Conservation (phyloP, 2,797 vertebrate species). For the Margarornis squamiger region DNA sequence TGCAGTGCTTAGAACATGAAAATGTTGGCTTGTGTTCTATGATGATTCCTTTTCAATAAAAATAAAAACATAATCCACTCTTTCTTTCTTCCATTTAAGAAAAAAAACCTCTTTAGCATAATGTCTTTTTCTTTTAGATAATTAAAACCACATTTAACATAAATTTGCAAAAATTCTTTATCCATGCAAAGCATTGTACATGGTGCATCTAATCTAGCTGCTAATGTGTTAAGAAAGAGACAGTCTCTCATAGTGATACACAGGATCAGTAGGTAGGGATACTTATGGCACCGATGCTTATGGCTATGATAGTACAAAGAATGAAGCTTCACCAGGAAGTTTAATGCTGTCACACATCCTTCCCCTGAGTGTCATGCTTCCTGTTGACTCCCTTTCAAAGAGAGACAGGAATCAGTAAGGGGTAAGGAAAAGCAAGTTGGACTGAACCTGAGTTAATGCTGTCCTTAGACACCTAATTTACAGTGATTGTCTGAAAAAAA, state of each 20-base stretch:
- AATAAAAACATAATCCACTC: background rate
- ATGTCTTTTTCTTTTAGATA: background rate
- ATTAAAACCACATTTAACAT: background rate
- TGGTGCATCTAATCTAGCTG: background rate
- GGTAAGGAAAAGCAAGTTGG: background rate
- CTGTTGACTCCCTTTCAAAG: constrained; percentile 38
- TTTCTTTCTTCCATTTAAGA: background rate
- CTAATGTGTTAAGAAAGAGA: background rate
- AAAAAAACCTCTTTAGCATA: background rate
- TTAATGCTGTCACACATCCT: constrained; percentile 42
- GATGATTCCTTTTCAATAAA: background rate
- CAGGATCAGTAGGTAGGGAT: background rate
- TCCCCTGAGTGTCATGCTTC: constrained; percentile 20
- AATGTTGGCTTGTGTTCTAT: background rate
- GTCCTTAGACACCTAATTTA: background rate
- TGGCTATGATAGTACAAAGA: background rate
- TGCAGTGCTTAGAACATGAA: background rate
- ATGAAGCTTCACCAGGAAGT: constrained; percentile 42
- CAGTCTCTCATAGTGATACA: background rate
- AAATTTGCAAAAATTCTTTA: background rate
- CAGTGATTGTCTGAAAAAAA: background rate
- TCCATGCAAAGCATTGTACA: background rate
- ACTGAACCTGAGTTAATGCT: background rate
- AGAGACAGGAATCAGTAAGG: background rate
- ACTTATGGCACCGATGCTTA: background rate